These are phyloP conservation scores for Morone saxatilis DNA, from an alignment of 2,113 vertebrate species.

Conservation along the genomic window DNA sequence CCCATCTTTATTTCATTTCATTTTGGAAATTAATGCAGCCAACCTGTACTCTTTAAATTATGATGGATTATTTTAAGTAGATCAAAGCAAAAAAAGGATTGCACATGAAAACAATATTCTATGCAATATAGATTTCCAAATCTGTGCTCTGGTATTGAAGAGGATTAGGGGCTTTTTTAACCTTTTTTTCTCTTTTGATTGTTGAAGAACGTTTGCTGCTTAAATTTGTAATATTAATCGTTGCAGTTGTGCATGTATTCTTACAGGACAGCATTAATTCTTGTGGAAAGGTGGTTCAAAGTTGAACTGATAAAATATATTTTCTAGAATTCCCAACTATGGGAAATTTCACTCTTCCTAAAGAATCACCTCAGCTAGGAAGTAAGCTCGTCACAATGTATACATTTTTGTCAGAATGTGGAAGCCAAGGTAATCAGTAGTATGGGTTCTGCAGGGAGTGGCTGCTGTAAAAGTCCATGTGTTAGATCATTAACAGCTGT, in stretches of 20 bases:
- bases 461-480: conserved; percentile 23
- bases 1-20: conserved; percentile 59
- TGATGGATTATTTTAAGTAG: conserved; percentile 70
- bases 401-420: neutral
- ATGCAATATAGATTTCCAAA: conserved; percentile 49
- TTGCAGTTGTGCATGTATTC: conserved; percentile 6
- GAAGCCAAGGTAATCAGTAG: neutral
- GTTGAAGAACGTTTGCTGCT: conserved; percentile 47
- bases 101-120: conserved; percentile 47
- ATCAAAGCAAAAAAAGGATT: conserved; percentile 75
- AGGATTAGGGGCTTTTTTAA: conserved; percentile 51
- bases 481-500: conserved; percentile 53
- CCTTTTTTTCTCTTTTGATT: conserved; percentile 31
- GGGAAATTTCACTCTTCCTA: neutral
- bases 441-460: conserved; percentile 1
- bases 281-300: conserved; percentile 18
- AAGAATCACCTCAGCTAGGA: neutral
- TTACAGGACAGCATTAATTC: neutral
- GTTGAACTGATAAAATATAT: neutral
- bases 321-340: neutral
- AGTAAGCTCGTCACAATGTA: neutral
- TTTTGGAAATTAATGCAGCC: conserved; percentile 61
- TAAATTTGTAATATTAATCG: conserved; percentile 30
- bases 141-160: conserved; percentile 36
- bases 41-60: conserved; percentile 70